These are phyloP conservation scores for Eupithecia subfuscata DNA, from an alignment of 2,888 invertebrate species.

Conservation along the genomic window DNA sequence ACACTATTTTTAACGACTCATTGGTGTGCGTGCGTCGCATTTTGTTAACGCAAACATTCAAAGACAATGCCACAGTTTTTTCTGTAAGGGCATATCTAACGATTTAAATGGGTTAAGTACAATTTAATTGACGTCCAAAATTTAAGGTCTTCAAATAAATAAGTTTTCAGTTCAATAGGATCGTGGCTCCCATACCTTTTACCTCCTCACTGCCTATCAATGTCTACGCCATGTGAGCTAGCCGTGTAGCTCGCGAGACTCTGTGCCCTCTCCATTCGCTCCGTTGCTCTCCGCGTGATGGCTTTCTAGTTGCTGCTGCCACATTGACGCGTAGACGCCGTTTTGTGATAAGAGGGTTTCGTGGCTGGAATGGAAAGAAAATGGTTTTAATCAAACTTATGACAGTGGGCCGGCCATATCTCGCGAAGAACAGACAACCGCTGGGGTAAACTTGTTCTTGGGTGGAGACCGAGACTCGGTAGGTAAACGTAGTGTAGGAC, in stretches of 20 bases:
- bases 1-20: no score
- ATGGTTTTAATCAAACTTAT: neutral
- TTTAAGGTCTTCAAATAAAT: no score
- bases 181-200: neutral
- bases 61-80: no score
- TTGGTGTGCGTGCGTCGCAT: no score
- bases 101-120: no score
- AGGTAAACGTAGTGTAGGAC: no score
- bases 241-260: conserved; percentile 43
- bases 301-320: conserved; percentile 93
- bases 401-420: no score
- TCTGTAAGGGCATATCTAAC: no score
- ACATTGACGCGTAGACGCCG: conserved; percentile 95
- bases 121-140: neutral
- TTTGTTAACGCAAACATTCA: no score
- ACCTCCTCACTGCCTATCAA: neutral
- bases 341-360: conserved; percentile 86
- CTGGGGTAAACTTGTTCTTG: no score
- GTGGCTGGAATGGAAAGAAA: conserved; percentile 86
- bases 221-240: neutral
- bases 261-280: conserved; percentile 43
- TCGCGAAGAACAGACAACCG: no score
- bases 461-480: no score
- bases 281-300: conserved; percentile 63
- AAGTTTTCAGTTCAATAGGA: neutral